phyloP scores from a whole-genome alignment of 1,140 invertebrate species.

The Euura lappo region DNA sequence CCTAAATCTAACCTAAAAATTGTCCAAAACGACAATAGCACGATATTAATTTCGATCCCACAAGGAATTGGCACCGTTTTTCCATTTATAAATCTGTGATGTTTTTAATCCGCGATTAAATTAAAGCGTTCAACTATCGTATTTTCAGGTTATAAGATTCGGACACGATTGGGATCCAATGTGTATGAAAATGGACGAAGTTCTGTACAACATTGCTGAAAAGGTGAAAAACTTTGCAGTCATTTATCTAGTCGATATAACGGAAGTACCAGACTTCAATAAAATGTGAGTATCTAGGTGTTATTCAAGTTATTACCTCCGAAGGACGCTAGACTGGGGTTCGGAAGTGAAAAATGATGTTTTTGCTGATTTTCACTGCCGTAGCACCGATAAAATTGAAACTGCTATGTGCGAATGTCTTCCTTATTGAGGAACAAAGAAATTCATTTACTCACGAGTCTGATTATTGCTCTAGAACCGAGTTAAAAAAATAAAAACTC shows the following conservation, averaged over 20 bases:
- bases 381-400: too few species aligned
- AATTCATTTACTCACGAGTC: too few species aligned
- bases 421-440: too few species aligned
- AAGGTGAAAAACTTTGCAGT: conserved; percentile 99
- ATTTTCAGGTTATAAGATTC: conserved; percentile 87
- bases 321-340: too few species aligned
- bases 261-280: conserved; percentile 99
- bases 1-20: conserved; percentile 8
- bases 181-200: conserved; percentile 99
- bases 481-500: too few species aligned
- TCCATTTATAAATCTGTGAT: neutral
- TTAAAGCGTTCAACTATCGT: conserved; percentile 17
- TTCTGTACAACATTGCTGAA: conserved; percentile 96
- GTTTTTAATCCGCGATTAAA: too few species aligned
- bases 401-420: too few species aligned
- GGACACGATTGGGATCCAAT: conserved; percentile 99
- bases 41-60: neutral
- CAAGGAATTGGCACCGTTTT: conserved; percentile 3
- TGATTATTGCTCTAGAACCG: too few species aligned
- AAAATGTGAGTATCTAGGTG: conserved; percentile 79
- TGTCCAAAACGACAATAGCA: neutral
- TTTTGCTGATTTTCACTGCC: too few species aligned
- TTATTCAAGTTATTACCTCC: conserved; percentile 3
- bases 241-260: conserved; percentile 97
- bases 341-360: too few species aligned